Evolutionary conservation across 2,113 vertebrate genomes (phyloP).

Genomic region (Psammodynastes pulverulentus): DNA sequence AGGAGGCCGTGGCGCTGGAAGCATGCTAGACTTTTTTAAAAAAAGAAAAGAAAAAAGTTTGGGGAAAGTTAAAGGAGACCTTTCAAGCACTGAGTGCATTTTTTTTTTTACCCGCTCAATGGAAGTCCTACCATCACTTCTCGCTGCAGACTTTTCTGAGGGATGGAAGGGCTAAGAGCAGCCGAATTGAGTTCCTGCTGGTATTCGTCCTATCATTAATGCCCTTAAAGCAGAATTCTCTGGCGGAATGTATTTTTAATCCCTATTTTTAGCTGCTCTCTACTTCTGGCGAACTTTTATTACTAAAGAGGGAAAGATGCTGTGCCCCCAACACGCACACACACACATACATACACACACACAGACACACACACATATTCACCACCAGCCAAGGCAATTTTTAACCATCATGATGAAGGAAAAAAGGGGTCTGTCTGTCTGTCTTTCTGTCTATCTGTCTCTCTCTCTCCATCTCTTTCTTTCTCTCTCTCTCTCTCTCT

Average conservation of each 20-base stretch:
- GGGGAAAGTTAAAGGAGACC: background rate
- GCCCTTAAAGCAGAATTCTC: background rate
- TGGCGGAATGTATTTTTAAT: background rate
- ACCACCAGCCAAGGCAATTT: background rate
- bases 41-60: background rate
- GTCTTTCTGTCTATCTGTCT: too few relatives aligned
- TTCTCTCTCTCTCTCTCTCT: too few relatives aligned
- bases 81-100: background rate
- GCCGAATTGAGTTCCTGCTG: background rate
- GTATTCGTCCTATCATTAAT: background rate
- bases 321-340: background rate
- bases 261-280: background rate
- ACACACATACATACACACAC: too few relatives aligned
- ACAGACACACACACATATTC: too few relatives aligned
- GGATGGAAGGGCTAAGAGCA: background rate
- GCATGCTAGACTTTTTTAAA: background rate
- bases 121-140: background rate
- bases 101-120: background rate
- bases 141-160: background rate
- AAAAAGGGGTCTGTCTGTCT: too few relatives aligned
- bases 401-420: background rate
- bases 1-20: background rate
- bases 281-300: background rate
- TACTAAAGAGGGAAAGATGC: too few relatives aligned
- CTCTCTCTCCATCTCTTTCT: background rate